Base-by-base conservation (phyloP, 2,888 invertebrate species). In the Spodoptera exigua region DNA sequence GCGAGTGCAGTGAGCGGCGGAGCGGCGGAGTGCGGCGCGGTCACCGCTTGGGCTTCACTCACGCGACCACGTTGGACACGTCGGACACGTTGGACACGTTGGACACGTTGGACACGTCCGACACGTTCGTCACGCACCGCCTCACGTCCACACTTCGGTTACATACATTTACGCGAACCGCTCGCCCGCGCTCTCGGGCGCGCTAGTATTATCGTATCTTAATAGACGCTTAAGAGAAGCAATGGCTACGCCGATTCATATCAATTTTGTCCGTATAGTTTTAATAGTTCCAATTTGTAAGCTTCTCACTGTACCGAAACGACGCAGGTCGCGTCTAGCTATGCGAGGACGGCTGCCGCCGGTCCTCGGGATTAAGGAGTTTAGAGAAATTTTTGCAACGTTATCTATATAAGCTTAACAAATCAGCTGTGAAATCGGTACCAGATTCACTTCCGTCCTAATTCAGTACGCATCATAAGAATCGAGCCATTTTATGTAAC, bases 401-500 rank as follows among this genome's bases (percentile, higher is more conserved):
- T 91, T 90, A 89, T 90, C 89, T 91, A 88, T 89, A 83, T 93
- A 92, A 93, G 93, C 93, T 93, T 93, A 90, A 89, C 90, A 89
- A 89, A 89, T 90, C 93, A 91, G 90, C 92, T 92, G 91, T 92
- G 92, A 92, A 91, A 92, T 92, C 91, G 92, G 89, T 93, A 94
- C 92, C 93, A 93, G 92, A 86, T 92, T 93, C 93, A 94, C 93
- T 93, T 94, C 93, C 93, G 93, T 94, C 93, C 93, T 93, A 93
- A 92, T 88, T 92, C 93, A 93, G 92, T 92, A 93, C 84, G 93
- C 93, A 92, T 93, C 89, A 92, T 93, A 92, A 89, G 91, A 93
- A 92, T 93, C 93, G 93, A 94, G 93, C 93, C 93, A 94, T 94
- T 94, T 94, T 93, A 93, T 89, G 93, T 93, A 93, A 93, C 92